Evolutionary conservation across 2,888 invertebrate genomes (phyloP), one percentile per base, ranked within the genome.

Genomic region (Vesta saturnalis): DNA sequence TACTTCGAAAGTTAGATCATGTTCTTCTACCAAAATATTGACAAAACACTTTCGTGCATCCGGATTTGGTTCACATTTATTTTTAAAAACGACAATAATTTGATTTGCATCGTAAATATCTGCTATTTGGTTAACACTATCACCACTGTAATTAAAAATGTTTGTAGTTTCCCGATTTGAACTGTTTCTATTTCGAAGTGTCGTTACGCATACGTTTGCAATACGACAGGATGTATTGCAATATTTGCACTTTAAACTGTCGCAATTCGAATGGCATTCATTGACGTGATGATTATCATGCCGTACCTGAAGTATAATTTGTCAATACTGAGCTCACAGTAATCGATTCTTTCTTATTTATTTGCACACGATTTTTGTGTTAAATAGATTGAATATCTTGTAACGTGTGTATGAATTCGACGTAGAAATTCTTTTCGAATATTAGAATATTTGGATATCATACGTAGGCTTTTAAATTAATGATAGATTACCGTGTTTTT

Each of bases 91-190:
- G 10, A 4, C 10, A 10, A 30, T 10, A 10, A 30, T 30, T 30
- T 30, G 30, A 30, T 30, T 30, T 30, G 30, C 30, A 30, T 30
- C 30, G 30, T 10, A 30, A 30, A 6, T 30, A 10, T 30, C 30
- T 30, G 10, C 30, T 6, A 30, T 30, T 6, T 30, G 30, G 30
- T 30, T 30, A 30, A n/a, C n/a, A 49, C 49, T 18, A 15, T 49
- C 14, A 18, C 16, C 16, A 49, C 49, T 49, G 16, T 49, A 49
- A 49, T 49, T 10, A 54, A 19, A 6, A 54, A 12, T 21, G n/a
- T 54, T n/a, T 14, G 54, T 54, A 54, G 10, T 21, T 54, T 54
- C 54, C 22, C 22, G 54, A 54, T 54, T 54, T 21, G 54, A 54
- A 54, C 10, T 22, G n/a, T 54, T 22, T 54, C 14, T 21, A 22